Evolutionary conservation across 2,113 vertebrate species (phyloP).

Genomic region (Plecotus auritus): DNA sequence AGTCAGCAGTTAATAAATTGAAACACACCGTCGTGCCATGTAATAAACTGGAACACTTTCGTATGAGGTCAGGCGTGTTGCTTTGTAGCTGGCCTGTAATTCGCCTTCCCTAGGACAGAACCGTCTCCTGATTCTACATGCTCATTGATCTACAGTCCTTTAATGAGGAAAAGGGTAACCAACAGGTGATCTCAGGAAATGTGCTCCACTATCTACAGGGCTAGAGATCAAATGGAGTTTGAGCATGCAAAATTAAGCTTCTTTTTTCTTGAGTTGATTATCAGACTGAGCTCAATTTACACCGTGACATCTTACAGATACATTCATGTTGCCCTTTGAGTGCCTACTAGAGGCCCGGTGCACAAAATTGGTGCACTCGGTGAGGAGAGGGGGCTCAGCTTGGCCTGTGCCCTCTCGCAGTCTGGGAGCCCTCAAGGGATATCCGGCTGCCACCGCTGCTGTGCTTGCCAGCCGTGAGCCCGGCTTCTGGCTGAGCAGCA

Average conservation of each 20-base stretch:
- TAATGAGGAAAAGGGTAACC: slow-evolving; percentile 66
- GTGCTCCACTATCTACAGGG: slow-evolving; percentile 27
- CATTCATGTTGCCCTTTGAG: not conserved
- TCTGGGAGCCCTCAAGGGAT: too few relatives aligned
- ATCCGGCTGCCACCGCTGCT: too few relatives aligned
- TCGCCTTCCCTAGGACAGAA: slow-evolving; percentile 22
- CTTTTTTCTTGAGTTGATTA: slow-evolving; percentile 47
- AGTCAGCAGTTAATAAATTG: slow-evolving; percentile 61
- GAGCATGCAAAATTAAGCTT: slow-evolving; percentile 46
- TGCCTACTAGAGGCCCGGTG: too few relatives aligned
- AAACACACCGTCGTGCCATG: not conserved
- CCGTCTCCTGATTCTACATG: not conserved
- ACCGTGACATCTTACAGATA: not conserved
- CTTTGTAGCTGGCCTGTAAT: slow-evolving; percentile 67
- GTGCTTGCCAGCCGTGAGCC: too few relatives aligned
- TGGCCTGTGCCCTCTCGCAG: too few relatives aligned
- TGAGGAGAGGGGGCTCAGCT: too few relatives aligned
- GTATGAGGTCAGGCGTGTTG: slow-evolving; percentile 41
- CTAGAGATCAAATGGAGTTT: slow-evolving; percentile 37
- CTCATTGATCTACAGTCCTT: slow-evolving; percentile 57
- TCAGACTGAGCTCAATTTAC: not conserved
- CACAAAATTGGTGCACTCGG: too few relatives aligned
- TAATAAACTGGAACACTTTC: slow-evolving; percentile 21
- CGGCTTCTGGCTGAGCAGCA: too few relatives aligned
- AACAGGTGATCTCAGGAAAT: slow-evolving; percentile 46